Conservation (phyloP, 2,888 invertebrate genomes). For the Drymonia ruficornis region DNA sequence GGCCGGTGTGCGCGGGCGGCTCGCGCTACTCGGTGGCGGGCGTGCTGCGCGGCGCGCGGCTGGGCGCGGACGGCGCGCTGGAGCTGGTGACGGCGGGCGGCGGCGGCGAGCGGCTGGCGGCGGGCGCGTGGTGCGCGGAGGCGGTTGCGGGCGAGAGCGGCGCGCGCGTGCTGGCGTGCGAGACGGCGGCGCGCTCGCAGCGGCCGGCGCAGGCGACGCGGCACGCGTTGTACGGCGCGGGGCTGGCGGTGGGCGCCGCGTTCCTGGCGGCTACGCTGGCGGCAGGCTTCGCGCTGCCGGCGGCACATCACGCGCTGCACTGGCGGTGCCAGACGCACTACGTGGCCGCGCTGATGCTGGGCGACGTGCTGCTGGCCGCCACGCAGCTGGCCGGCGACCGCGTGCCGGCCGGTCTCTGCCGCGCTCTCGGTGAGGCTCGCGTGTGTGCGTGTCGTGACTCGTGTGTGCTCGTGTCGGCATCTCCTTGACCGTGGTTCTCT, state of each 20-base stretch:
- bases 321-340: slow-evolving; percentile 96
- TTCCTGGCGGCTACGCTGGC: slow-evolving; percentile 93
- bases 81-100: slow-evolving; percentile 52
- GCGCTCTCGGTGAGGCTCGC: slow-evolving; percentile 87
- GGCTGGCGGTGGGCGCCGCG: slow-evolving; percentile 91
- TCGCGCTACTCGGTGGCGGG: slow-evolving; percentile 85
- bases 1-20: slow-evolving; percentile 80
- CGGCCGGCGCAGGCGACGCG: slow-evolving; percentile 80
- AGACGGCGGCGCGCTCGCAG: slow-evolving; percentile 80
- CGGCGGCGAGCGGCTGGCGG: slow-evolving; percentile 69
- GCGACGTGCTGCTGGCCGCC: slow-evolving; percentile 91
- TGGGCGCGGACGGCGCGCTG: slow-evolving; percentile 83
- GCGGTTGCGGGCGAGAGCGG: slow-evolving; percentile 69
- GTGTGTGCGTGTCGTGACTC: neutral
- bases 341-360: slow-evolving; percentile 92
- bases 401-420: slow-evolving; percentile 86
- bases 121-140: slow-evolving; percentile 79
- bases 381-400: slow-evolving; percentile 88
- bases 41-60: slow-evolving; percentile 76
- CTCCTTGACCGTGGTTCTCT: slow-evolving; percentile 16
- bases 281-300: slow-evolving; percentile 91
- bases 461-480: slow-evolving; percentile 11
- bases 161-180: slow-evolving; percentile 69
- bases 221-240: slow-evolving; percentile 90
- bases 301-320: slow-evolving; percentile 93